These are phyloP conservation scores for Drosophila demipolita DNA, from an alignment of 2,888 invertebrate species.

Conservation along the genomic window DNA sequence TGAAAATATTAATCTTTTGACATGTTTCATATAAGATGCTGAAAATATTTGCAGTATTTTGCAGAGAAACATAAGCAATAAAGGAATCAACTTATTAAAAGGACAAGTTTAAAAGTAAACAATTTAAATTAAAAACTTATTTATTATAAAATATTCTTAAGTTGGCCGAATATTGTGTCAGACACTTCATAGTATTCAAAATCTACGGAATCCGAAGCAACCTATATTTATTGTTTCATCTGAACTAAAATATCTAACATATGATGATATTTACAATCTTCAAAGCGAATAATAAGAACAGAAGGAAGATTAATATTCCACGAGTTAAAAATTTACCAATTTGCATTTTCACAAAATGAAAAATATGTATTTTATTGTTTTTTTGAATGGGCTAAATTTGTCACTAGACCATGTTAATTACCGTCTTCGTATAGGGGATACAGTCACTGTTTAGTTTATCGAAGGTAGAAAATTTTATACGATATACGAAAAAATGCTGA, in stretches of 20 bases:
- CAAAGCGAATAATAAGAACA: too few species aligned
- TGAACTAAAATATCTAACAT: too few species aligned
- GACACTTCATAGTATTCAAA: too few species aligned
- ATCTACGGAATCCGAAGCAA: too few species aligned
- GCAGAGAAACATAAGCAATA: constrained; percentile 16
- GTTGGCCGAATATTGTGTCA: neutral
- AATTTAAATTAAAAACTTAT: constrained; percentile 21
- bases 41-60: constrained; percentile 46
- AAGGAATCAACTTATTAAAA: constrained; percentile 39
- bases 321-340: neutral
- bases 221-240: too few species aligned
- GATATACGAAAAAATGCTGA: constrained; percentile 17
- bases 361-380: neutral
- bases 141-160: neutral
- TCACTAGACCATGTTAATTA: neutral
- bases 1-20: constrained; percentile 4
- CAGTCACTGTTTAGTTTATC: neutral
- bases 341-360: neutral
- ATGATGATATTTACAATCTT: too few species aligned
- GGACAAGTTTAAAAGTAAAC: constrained; percentile 40
- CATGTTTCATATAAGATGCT: constrained; percentile 45
- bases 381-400: neutral
- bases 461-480: neutral
- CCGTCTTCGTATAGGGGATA: neutral
- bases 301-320: neutral